phyloP scores from a whole-genome alignment of 2,113 vertebrate species.

The Petroica traversi region DNA sequence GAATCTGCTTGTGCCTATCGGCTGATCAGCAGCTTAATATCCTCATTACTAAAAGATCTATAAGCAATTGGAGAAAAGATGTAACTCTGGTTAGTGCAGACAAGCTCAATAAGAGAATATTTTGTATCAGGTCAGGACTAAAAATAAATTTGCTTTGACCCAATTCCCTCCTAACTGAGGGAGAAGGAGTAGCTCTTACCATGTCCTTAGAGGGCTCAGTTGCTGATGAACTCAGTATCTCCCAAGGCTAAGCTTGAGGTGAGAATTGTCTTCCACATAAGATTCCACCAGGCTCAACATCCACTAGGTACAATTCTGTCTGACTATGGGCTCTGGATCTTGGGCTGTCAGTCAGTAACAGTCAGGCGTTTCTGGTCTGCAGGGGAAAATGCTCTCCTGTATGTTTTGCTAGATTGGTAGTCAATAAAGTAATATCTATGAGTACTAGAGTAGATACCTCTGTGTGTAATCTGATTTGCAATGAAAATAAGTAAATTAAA shows the following conservation, averaged over 20 bases:
- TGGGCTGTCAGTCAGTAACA: not conserved
- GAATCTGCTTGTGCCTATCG: not conserved
- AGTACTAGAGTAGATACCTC: not conserved
- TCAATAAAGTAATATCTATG: not conserved
- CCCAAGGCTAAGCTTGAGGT: not conserved
- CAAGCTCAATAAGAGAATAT: not conserved
- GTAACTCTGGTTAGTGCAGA: not conserved
- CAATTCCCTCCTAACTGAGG: not conserved
- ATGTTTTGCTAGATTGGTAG: not conserved
- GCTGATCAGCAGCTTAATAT: not conserved
- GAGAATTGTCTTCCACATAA: not conserved
- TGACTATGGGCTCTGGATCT: not conserved
- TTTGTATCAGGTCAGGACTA: not conserved
- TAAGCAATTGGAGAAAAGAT: not conserved
- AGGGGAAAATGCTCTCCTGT: not conserved
- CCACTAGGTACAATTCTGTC: not conserved
- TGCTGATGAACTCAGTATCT: not conserved
- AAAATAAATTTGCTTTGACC: not conserved
- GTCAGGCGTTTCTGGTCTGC: not conserved
- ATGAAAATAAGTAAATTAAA: slow-evolving; percentile 32
- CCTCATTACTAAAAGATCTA: not conserved
- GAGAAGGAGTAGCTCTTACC: not conserved
- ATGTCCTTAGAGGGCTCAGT: not conserved
- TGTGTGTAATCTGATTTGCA: not conserved
- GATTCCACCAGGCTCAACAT: not conserved